Conservation (phyloP, 2,888 invertebrate genomes). For the Alviniconcha strummeri region DNA sequence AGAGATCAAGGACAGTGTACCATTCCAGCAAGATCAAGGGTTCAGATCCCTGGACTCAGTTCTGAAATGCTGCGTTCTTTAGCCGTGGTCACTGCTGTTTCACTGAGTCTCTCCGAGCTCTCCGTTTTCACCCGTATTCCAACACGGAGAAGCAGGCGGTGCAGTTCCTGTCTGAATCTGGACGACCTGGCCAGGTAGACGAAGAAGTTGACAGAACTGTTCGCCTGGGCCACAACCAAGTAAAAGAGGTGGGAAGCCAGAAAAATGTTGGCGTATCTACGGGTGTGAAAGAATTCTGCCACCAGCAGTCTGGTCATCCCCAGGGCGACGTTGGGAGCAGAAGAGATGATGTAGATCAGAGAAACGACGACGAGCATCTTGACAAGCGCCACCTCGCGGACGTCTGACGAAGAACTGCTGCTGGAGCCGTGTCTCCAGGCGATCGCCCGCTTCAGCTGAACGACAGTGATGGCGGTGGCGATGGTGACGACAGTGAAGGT, state of each 20-base stretch:
- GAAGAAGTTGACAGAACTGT: constrained; percentile 31
- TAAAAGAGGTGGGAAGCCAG: constrained; percentile 8
- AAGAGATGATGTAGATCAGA: constrained; percentile 21
- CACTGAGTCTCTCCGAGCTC: no score
- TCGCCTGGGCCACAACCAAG: constrained; percentile 2
- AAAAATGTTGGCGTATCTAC: constrained; percentile 18
- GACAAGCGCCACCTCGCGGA: not conserved
- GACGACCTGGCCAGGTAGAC: constrained; percentile 23
- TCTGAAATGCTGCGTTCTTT: no score
- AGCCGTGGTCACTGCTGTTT: no score
- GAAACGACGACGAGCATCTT: constrained; percentile 30
- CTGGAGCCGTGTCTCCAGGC: constrained; percentile 18
- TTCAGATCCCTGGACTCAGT: no score
- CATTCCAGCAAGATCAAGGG: no score
- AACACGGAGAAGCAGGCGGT: no score
- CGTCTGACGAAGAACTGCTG: not conserved
- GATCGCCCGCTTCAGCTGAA: constrained; percentile 21
- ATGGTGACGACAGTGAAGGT: constrained; percentile 8
- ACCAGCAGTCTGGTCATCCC: not conserved
- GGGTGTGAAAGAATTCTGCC: not conserved
- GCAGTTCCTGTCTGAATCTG: not conserved
- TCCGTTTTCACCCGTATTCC: no score
- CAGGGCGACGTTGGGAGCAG: constrained; percentile 27
- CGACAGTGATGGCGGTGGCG: constrained; percentile 23
- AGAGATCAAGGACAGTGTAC: no score